Evolutionary conservation across 1,140 invertebrate species (phyloP).

Genomic region (Drosophila trapezifrons): DNA sequence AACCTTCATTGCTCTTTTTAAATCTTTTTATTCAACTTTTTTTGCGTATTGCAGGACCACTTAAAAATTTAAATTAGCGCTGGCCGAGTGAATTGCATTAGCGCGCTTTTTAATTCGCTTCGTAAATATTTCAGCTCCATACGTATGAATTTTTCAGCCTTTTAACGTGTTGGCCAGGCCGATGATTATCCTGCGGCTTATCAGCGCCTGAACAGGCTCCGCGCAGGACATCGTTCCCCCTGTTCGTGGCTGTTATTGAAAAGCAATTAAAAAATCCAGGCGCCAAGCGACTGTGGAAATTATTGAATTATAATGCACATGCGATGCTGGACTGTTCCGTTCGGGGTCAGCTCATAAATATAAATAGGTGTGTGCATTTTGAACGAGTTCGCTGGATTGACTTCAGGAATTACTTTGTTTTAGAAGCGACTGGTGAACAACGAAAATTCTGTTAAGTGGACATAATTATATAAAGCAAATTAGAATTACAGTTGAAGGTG

Average conservation of each 20-base stretch:
- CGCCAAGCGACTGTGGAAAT: constrained; percentile 64
- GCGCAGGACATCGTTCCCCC: constrained; percentile 1
- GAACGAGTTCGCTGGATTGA: constrained; percentile 5
- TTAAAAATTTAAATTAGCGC: constrained; percentile 78
- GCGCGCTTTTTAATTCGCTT: constrained; percentile 67
- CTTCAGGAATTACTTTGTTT: neutral
- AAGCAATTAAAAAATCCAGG: constrained; percentile 80
- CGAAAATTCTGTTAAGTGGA: neutral
- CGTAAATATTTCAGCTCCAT: constrained; percentile 65
- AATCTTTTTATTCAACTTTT: neutral
- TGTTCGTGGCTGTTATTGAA: constrained; percentile 65
- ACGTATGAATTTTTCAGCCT: constrained; percentile 66
- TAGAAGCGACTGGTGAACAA: neutral
- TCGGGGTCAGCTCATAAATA: constrained; percentile 67
- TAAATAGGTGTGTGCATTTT: constrained; percentile 71
- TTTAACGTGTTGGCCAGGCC: constrained; percentile 67
- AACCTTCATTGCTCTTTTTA: constrained; percentile 1
- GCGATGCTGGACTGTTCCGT: constrained; percentile 6
- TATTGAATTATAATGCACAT: constrained; percentile 79
- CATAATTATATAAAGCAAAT: neutral
- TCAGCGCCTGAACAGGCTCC: constrained; percentile 46
- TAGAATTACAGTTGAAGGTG: neutral
- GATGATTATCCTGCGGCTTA: constrained; percentile 76
- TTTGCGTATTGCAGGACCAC: constrained; percentile 50
- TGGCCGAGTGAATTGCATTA: constrained; percentile 64